Conservation (phyloP, 2,888 invertebrate species). For the Drosophila basisetae region DNA sequence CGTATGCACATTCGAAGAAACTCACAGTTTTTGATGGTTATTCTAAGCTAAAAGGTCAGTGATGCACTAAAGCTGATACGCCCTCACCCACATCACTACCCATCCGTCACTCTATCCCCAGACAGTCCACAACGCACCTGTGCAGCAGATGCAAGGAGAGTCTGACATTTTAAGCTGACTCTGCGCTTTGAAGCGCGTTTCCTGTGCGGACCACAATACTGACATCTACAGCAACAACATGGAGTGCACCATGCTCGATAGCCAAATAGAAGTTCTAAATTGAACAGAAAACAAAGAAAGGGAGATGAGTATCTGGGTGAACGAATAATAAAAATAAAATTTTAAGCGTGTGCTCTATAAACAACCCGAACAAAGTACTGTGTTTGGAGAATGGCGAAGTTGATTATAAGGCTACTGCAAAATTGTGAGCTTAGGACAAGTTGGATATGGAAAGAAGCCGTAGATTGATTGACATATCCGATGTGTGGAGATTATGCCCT, state of each 20-base stretch:
- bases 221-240: constrained; percentile 2
- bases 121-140: constrained; percentile 8
- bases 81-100: not conserved
- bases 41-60: constrained; percentile 3
- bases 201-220: not conserved
- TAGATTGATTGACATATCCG: constrained; percentile 13
- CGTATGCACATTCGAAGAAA: constrained; percentile 14
- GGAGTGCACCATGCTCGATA: constrained; percentile 22
- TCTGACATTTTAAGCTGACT: constrained; percentile 36
- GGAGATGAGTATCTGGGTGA: not conserved
- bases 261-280: constrained; percentile 14
- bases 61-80: constrained; percentile 11
- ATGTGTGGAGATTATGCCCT: not conserved
- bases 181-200: constrained; percentile 26
- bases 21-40: not conserved
- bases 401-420: constrained; percentile 46
- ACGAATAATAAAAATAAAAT: constrained; percentile 17
- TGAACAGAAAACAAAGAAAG: not conserved
- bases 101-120: not conserved
- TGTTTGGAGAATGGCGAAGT: constrained; percentile 14
- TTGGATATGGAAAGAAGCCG: constrained; percentile 8
- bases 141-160: constrained; percentile 4
- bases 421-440: not conserved
- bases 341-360: constrained; percentile 18
- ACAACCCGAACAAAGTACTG: constrained; percentile 20